Conservation (phyloP, 2,797 vertebrate genomes). For the Poeciliopsis paucimaculata region DNA sequence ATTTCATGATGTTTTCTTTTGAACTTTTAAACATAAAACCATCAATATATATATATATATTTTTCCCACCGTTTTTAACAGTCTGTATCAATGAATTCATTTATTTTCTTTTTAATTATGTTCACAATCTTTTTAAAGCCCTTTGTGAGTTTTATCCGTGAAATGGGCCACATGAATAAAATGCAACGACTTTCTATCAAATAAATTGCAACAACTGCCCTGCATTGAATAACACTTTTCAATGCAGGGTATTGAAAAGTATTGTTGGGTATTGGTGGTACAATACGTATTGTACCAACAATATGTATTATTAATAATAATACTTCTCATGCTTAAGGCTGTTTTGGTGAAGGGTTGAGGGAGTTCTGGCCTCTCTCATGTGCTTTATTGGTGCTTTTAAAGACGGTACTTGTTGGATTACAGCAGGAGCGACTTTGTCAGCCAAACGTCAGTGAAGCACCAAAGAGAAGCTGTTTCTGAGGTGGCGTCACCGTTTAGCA, state of each 20-base stretch:
- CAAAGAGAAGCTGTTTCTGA: no score
- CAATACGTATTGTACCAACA: no score
- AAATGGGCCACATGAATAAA: background rate
- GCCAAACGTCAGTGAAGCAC: no score
- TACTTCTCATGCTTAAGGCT: background rate
- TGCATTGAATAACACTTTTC: background rate
- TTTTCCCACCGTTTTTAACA: background rate
- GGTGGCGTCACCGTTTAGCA: background rate
- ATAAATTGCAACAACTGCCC: background rate
- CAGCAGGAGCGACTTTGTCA: background rate
- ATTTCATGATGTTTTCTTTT: background rate
- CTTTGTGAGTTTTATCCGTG: background rate
- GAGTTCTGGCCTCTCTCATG: background rate
- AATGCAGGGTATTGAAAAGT: no score
- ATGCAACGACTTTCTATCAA: background rate
- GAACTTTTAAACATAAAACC: background rate
- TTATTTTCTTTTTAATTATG: background rate
- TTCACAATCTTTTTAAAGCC: background rate
- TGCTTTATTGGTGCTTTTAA: background rate
- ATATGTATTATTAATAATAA: no score
- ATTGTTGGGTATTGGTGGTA: no score
- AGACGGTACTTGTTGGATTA: background rate
- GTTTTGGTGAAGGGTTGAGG: background rate
- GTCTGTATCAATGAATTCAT: background rate
- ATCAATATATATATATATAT: no score